Conservation (phyloP, 2,113 vertebrate species). For the Melanostigma gelatinosum region DNA sequence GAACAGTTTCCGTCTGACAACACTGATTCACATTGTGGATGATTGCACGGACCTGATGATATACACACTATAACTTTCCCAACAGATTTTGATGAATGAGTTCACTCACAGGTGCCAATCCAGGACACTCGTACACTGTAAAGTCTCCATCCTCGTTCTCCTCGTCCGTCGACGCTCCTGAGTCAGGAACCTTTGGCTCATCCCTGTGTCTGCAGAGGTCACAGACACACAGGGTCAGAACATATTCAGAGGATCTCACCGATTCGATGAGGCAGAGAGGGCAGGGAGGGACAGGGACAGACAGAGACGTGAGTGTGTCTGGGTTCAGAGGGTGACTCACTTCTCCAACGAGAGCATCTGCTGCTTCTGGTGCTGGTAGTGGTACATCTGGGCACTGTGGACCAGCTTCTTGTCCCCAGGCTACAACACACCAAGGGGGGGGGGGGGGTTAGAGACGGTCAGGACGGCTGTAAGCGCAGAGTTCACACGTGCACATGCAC, state of each 20-base stretch:
- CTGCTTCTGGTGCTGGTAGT: conserved; percentile 97
- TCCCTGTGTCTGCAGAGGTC: conserved; percentile 85
- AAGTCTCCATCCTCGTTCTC: conserved; percentile 97
- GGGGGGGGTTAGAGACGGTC: conserved; percentile 1
- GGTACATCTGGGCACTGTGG: conserved; percentile 94
- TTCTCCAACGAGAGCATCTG: conserved; percentile 95
- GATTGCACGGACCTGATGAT: too few relatives aligned
- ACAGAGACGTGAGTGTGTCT: neutral
- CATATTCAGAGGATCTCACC: conserved; percentile 8
- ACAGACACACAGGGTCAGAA: conserved; percentile 1
- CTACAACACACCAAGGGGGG: conserved; percentile 68
- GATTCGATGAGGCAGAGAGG: neutral
- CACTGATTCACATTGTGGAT: too few relatives aligned
- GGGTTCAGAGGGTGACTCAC: conserved; percentile 79
- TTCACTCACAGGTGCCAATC: conserved; percentile 91
- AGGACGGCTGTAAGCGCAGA: too few relatives aligned
- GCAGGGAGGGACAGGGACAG: neutral
- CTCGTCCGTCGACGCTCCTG: conserved; percentile 88
- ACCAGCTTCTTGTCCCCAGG: conserved; percentile 92
- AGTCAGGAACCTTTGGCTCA: conserved; percentile 87
- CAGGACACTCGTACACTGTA: conserved; percentile 96
- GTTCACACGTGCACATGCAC: too few relatives aligned
- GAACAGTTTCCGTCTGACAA: too few relatives aligned
- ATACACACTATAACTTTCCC: too few relatives aligned
- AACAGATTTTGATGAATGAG: too few relatives aligned